Conservation (phyloP, 64 coral and sea anemone genomes). For the Montipora capricornis region DNA sequence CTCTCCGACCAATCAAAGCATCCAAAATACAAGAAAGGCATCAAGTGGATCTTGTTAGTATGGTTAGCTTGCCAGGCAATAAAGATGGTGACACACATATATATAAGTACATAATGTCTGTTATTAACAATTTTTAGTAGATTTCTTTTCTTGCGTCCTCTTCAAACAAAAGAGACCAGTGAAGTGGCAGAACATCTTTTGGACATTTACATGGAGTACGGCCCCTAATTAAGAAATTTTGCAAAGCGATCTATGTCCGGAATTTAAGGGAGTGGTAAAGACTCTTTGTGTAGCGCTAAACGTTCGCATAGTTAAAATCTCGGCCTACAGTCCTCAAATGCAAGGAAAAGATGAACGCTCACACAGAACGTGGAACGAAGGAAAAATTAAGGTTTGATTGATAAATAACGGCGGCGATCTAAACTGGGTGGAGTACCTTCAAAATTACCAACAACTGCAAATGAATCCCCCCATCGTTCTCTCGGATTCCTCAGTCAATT, state of each 20-base stretch:
- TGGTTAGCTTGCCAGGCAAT: not conserved
- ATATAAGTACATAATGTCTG: slow-evolving; percentile 25
- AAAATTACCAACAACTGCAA: not conserved
- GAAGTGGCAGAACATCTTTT: not conserved
- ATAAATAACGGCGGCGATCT: not conserved
- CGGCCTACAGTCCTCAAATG: slow-evolving; percentile 20
- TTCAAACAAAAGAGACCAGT: not conserved
- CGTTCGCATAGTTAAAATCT: slow-evolving; percentile 11
- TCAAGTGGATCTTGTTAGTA: slow-evolving; percentile 11
- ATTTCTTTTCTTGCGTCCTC: not conserved
- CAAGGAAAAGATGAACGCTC: slow-evolving; percentile 46
- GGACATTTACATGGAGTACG: not conserved
- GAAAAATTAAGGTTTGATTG: slow-evolving; percentile 38
- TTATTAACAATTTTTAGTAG: not conserved
- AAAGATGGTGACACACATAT: not conserved
- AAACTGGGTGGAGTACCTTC: slow-evolving; percentile 13
- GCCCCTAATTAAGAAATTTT: not conserved
- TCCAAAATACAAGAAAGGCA: slow-evolving; percentile 7
- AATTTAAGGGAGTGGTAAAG: not conserved
- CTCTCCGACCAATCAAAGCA: slow-evolving; percentile 18
- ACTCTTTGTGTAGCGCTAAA: slow-evolving; percentile 1
- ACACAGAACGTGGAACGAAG: slow-evolving; percentile 38
- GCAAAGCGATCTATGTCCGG: not conserved
- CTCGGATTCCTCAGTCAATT: not conserved
- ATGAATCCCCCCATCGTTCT: slow-evolving; percentile 17